These are phyloP conservation scores for Lordiphosa collinella DNA, from an alignment of 1,140 invertebrate genomes.

Conservation along the genomic window DNA sequence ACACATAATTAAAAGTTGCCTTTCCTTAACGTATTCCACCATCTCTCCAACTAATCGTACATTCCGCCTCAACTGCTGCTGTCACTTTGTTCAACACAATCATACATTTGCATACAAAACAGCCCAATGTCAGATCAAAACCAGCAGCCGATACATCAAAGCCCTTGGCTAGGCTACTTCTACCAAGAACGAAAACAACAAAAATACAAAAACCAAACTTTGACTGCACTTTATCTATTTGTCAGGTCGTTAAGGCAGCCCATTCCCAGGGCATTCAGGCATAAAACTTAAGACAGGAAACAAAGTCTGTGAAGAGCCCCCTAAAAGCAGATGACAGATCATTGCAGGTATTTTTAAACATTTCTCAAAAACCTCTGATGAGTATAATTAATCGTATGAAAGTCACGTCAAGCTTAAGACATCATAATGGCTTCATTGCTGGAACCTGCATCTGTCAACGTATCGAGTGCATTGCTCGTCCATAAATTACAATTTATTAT, in stretches of 20 bases:
- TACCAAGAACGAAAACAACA: background rate
- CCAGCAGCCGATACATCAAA: slow-evolving; percentile 13
- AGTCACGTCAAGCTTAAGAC: slow-evolving; percentile 9
- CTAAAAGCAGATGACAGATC: slow-evolving; percentile 29
- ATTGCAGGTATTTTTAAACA: slow-evolving; percentile 33
- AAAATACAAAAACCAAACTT: slow-evolving; percentile 23
- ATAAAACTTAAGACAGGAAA: slow-evolving; percentile 49
- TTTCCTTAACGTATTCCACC: no score
- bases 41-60: no score
- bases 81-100: slow-evolving; percentile 11
- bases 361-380: slow-evolving; percentile 2
- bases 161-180: background rate
- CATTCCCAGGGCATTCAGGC: slow-evolving; percentile 47
- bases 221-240: slow-evolving; percentile 51
- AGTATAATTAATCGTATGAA: slow-evolving; percentile 6
- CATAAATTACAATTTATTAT: slow-evolving; percentile 64
- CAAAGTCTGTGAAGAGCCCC: background rate
- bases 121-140: slow-evolving; percentile 8
- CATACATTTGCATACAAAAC: slow-evolving; percentile 13
- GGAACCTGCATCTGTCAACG: slow-evolving; percentile 12
- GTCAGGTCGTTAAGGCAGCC: slow-evolving; percentile 46
- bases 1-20: no score
- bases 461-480: slow-evolving; percentile 32
- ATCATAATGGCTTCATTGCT: slow-evolving; percentile 4
- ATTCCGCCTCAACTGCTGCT: background rate